phyloP scores from a whole-genome alignment of 1,140 invertebrate genomes.

The Vollenhovia emeryi region DNA sequence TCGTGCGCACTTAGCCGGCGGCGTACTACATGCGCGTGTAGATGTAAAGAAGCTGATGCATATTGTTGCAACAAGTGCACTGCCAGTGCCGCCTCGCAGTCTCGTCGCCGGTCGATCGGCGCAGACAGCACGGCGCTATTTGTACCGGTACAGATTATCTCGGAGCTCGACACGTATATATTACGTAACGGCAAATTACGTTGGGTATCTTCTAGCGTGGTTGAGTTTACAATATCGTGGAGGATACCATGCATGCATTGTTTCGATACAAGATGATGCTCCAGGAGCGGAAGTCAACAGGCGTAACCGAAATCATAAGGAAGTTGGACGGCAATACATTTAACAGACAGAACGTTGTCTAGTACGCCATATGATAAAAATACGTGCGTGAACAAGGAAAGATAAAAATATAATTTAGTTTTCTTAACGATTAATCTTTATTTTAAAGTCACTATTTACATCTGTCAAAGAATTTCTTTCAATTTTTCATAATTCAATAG shows the following conservation, averaged over 20 bases:
- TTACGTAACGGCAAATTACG: slow-evolving; percentile 71
- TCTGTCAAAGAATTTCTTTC: background rate
- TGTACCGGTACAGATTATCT: slow-evolving; percentile 35
- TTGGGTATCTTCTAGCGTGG: slow-evolving; percentile 1
- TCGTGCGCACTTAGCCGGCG: slow-evolving; percentile 52
- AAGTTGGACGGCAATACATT: background rate
- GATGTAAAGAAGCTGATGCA: slow-evolving; percentile 42
- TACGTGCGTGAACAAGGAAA: background rate
- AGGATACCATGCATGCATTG: slow-evolving; percentile 34
- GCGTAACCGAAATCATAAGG: slow-evolving; percentile 8
- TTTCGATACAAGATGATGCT: slow-evolving; percentile 19
- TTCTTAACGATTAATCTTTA: background rate
- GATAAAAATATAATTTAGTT: background rate
- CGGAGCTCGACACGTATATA: slow-evolving; percentile 32
- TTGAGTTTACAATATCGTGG: slow-evolving; percentile 6
- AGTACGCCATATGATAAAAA: background rate
- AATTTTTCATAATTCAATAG: background rate
- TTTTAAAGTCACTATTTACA: background rate
- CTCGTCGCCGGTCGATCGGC: slow-evolving; percentile 72
- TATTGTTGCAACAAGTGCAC: slow-evolving; percentile 82
- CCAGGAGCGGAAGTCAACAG: background rate
- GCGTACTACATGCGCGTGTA: background rate
- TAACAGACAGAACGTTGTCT: slow-evolving; percentile 5
- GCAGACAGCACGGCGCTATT: slow-evolving; percentile 81
- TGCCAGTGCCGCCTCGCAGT: slow-evolving; percentile 79